phyloP scores from a whole-genome alignment of 2,888 invertebrate species.

The Eurytoma californica region DNA sequence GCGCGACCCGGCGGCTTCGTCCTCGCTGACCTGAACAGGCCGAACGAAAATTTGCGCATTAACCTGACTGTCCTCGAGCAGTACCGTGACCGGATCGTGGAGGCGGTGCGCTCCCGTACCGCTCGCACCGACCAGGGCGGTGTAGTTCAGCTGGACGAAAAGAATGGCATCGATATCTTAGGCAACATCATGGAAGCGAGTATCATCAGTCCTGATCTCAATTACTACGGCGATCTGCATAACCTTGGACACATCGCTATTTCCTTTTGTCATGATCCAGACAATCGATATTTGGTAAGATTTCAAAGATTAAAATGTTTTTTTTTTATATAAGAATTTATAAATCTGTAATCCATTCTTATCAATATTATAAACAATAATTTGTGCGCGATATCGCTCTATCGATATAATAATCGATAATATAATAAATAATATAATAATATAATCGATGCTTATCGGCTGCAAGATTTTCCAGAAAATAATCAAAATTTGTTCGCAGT shows the following conservation, averaged over 20 bases:
- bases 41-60: constrained; percentile 81
- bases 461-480: too few relatives aligned
- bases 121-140: constrained; percentile 79
- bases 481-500: too few relatives aligned
- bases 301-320: too few relatives aligned
- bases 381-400: too few relatives aligned
- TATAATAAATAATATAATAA: too few relatives aligned
- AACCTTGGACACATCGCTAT: constrained; percentile 89
- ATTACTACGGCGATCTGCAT: constrained; percentile 87
- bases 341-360: too few relatives aligned
- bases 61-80: constrained; percentile 84
- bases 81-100: constrained; percentile 85
- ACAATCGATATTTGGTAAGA: constrained; percentile 83
- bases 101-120: constrained; percentile 82
- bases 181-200: constrained; percentile 87
- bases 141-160: constrained; percentile 79
- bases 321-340: too few relatives aligned
- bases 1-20: constrained; percentile 79
- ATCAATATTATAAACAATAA: too few relatives aligned
- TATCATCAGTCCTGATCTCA: constrained; percentile 82
- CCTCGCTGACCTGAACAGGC: constrained; percentile 81
- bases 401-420: too few relatives aligned
- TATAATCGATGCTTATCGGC: too few relatives aligned
- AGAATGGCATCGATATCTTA: constrained; percentile 84
- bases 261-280: constrained; percentile 88